A percentile compares a stretch with the other conserved stretches of the same genome.
Evolutionary conservation across 92 coral and sea anemone species (phyloP).

Genomic region (Galaxea fascicularis): DNA sequence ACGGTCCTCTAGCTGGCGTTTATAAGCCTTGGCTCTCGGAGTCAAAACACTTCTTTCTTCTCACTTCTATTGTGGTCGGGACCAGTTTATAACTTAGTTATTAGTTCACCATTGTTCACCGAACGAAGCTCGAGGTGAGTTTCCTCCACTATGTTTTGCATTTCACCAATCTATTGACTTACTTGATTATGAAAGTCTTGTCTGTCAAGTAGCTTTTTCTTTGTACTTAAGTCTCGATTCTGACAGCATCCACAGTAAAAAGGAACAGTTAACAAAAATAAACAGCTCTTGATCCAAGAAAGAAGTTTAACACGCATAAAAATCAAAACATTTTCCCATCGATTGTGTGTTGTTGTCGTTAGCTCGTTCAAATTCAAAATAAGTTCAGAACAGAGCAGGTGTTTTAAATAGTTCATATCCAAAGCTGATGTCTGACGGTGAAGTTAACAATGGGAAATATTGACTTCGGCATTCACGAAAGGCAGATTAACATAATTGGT

Average conservation of each 20-base stretch:
- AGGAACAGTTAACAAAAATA: background rate
- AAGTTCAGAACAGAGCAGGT: conserved; percentile 13
- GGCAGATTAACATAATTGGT: background rate
- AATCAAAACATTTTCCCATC: background rate
- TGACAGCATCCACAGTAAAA: background rate
- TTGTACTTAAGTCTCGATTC: background rate
- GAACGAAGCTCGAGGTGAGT: too few relatives aligned
- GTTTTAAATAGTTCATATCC: background rate
- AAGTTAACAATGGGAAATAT: background rate
- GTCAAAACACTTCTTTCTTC: too few relatives aligned
- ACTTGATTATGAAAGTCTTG: background rate
- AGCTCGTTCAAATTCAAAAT: conserved; percentile 30
- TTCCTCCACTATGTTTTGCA: too few relatives aligned
- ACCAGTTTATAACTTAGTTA: too few relatives aligned
- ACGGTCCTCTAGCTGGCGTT: too few relatives aligned
- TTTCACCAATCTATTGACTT: too few relatives aligned
- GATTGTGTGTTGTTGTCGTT: background rate
- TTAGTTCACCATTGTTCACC: too few relatives aligned
- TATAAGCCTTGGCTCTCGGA: too few relatives aligned
- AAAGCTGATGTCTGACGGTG: conserved; percentile 16
- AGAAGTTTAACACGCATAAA: conserved; percentile 9
- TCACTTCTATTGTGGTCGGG: too few relatives aligned
- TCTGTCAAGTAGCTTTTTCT: background rate
- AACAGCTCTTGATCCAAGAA: conserved; percentile 1
- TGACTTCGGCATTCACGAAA: background rate